Conservation (phyloP, 2,797 vertebrate species). For the Myotis findleyi region DNA sequence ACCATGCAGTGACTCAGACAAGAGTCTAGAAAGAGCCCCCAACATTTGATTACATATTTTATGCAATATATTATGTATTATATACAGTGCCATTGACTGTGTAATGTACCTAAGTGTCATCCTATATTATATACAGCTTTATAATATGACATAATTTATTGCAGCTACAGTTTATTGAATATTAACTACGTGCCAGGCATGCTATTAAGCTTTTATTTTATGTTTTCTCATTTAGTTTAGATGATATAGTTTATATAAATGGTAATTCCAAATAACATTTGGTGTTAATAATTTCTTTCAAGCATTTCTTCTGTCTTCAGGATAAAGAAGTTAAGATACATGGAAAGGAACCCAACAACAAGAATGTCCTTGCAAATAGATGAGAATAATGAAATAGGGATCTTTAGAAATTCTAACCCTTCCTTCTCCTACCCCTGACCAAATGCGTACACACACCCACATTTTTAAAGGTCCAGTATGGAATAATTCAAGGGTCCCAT, state of each 20-base stretch:
- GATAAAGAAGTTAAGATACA: conserved; percentile 43
- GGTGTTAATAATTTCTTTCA: conserved; percentile 23
- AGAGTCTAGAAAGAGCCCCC: conserved; percentile 12
- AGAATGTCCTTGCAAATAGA: neutral
- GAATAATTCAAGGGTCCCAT: conserved; percentile 57
- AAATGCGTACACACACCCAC: neutral
- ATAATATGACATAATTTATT: conserved; percentile 44
- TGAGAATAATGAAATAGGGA: conserved; percentile 6
- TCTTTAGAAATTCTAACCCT: conserved; percentile 22
- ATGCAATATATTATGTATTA: neutral
- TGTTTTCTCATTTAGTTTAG: conserved; percentile 58
- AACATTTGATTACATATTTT: neutral
- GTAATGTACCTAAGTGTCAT: neutral
- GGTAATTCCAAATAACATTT: conserved; percentile 54
- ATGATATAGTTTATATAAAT: conserved; percentile 58
- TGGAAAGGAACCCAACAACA: neutral
- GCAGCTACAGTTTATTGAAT: conserved; percentile 55
- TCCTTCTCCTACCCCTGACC: neutral
- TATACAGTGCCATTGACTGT: neutral
- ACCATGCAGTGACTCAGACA: neutral
- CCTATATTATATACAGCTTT: neutral
- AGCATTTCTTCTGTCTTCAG: conserved; percentile 19
- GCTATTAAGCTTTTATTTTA: conserved; percentile 52
- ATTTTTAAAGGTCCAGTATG: neutral
- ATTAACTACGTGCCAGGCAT: conserved; percentile 52